A percentile compares a stretch with the other conserved stretches of the same genome.
phyloP scores from a whole-genome alignment of 1,140 invertebrate genomes.

The Delia radicum region DNA sequence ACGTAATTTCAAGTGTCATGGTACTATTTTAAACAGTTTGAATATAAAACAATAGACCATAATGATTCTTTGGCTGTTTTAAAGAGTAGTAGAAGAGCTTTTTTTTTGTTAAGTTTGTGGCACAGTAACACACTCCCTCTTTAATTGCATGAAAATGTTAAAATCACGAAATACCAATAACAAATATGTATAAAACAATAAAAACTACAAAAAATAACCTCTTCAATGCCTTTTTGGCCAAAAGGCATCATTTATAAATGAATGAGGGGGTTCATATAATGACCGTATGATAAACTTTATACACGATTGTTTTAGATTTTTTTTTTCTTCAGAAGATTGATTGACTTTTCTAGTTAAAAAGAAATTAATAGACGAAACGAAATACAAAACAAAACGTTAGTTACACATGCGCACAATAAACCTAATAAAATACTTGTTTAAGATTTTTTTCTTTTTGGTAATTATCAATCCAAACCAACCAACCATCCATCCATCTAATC shows the following conservation, averaged over 20 bases:
- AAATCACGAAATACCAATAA: background rate
- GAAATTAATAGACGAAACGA: background rate
- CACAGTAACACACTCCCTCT: constrained; percentile 18
- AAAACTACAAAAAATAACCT: background rate
- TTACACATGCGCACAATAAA: background rate
- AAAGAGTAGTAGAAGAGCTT: background rate
- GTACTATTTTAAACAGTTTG: background rate
- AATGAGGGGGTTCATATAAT: background rate
- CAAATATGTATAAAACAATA: background rate
- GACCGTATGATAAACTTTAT: background rate
- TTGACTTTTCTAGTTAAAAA: background rate
- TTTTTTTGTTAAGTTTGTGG: background rate
- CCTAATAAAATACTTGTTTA: background rate
- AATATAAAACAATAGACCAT: background rate
- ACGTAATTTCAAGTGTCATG: background rate
- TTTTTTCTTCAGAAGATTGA: background rate
- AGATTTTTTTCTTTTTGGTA: background rate
- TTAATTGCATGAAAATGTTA: constrained; percentile 8
- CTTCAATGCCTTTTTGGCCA: background rate
- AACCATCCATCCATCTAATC: background rate
- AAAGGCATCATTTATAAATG: background rate
- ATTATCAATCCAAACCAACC: background rate
- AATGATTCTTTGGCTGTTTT: background rate
- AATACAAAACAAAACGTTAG: background rate
- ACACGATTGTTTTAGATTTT: too few relatives aligned